Percentiles rank a stretch among this genome's conserved stretches.
Evolutionary conservation across 2,888 invertebrate species (phyloP).

Genomic region (Lucinisca nassula): DNA sequence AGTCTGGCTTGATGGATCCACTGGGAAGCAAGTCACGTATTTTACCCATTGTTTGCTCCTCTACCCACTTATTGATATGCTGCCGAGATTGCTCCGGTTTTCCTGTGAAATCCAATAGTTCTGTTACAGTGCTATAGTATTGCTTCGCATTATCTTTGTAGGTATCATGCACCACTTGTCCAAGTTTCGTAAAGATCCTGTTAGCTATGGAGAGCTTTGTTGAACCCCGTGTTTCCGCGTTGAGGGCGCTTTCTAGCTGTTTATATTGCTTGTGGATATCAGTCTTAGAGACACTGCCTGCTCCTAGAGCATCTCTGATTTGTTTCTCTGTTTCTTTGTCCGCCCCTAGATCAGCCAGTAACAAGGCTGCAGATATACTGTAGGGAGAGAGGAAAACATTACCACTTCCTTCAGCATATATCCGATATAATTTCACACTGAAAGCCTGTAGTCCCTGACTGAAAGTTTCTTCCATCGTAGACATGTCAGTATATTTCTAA

Average conservation of each 20-base stretch:
- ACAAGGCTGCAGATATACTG: conserved; percentile 71
- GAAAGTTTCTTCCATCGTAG: too few species aligned
- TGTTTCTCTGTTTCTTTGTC: conserved; percentile 60
- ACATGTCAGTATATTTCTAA: too few species aligned
- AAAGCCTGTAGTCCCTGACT: neutral
- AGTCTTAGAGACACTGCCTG: conserved; percentile 3
- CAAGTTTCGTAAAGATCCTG: conserved; percentile 64
- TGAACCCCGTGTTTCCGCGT: conserved; percentile 21
- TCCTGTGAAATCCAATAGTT: conserved; percentile 84
- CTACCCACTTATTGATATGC: conserved; percentile 94
- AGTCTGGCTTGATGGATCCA: conserved; percentile 85
- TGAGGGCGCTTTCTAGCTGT: conserved; percentile 43
- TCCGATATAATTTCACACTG: neutral
- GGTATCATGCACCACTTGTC: conserved; percentile 36
- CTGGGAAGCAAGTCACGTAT: conserved; percentile 93
- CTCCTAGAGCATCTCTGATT: conserved; percentile 48
- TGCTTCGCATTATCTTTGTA: conserved; percentile 43
- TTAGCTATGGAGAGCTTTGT: conserved; percentile 62
- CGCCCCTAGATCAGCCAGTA: conserved; percentile 70
- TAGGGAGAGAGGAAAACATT: conserved; percentile 73
- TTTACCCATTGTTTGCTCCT: conserved; percentile 93
- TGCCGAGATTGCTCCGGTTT: conserved; percentile 85
- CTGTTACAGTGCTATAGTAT: conserved; percentile 70
- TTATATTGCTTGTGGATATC: conserved; percentile 53
- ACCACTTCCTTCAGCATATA: neutral